Base-by-base conservation (phyloP, 2,888 invertebrate genomes). In the Polydrusus tereticollis region DNA sequence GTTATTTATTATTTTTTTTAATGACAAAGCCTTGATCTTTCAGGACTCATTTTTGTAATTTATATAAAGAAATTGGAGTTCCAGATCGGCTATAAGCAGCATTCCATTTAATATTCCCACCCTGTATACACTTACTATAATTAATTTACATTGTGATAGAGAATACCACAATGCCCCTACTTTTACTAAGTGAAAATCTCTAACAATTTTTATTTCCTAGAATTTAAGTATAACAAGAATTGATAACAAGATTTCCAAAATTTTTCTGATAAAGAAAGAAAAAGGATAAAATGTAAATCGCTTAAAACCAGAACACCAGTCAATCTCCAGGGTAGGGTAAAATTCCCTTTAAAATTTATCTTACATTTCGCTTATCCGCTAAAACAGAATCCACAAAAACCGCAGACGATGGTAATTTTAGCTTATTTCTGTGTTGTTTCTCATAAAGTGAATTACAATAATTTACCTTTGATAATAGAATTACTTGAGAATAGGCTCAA, bases 361-460 rank as follows among this genome's bases (percentile, higher is more conserved):
- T 45, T 20, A 45, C 20, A 45, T 45, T 45, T 12, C 20, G 20
- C 45, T 18, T 45, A 45, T 20, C 20, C 20, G 45, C 20, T 45
- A 20, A 20, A 45, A 45, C 45, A 20, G 45, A 45, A 45, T 20
- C 45, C 45, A 7, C 45, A 45, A 20, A 20, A 45, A 45, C 45
- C 45, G 45, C 45, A 45, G 45, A 45, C 45, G 45, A 8, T 45
- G 45, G 45, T 45, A 45, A 45, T 20, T 45, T 20, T 20, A 10
- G 20, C 10, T 45, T 45, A 45, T 45, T 20, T 20, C 20, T 45
- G 18, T 45, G 18, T 45, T 45, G 45, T 45, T 45, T 20, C 45
- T 45, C 10, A 45, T 20, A 1, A 45, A 18, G 45, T 45, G 45
- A 45, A 45, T 8, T 45, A n/a, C n/a, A n/a, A 45, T 45, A 45